phyloP scores from a whole-genome alignment of 1,140 invertebrate species.

The Antheraea pernyi region DNA sequence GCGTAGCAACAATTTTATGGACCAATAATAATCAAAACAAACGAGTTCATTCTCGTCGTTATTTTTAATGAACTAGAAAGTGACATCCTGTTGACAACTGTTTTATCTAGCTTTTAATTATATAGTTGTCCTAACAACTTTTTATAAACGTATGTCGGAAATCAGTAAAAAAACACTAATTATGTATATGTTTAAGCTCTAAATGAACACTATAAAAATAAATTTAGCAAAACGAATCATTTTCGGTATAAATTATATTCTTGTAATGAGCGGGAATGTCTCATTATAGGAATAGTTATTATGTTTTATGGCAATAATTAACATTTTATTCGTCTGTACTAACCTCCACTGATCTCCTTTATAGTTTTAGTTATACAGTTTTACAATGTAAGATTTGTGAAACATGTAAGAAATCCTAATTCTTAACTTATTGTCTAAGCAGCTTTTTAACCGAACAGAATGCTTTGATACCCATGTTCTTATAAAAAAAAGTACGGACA shows the following conservation, averaged over 20 bases:
- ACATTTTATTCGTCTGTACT: too few relatives aligned
- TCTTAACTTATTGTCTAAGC: too few relatives aligned
- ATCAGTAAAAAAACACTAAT: neutral
- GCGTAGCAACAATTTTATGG: neutral
- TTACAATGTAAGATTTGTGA: too few relatives aligned
- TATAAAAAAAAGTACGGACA: too few relatives aligned
- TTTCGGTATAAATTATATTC: neutral
- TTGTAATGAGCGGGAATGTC: neutral
- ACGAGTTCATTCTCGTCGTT: neutral
- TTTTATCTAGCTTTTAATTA: neutral
- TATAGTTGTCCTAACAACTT: neutral
- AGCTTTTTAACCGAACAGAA: too few relatives aligned
- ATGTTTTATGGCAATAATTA: too few relatives aligned
- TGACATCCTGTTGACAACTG: constrained; percentile 17
- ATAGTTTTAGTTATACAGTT: too few relatives aligned
- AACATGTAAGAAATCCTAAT: too few relatives aligned
- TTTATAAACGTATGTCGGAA: constrained; percentile 13
- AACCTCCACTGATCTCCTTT: too few relatives aligned
- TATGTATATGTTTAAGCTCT: too few relatives aligned
- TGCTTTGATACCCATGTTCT: too few relatives aligned
- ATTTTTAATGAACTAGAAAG: constrained; percentile 14
- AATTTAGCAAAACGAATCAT: neutral
- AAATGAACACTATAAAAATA: neutral
- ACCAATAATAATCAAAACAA: neutral
- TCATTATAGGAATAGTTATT: too few relatives aligned